Percentiles rank a stretch among this genome's conserved stretches.
Evolutionary conservation across 1,140 invertebrate genomes (phyloP).

Genomic region (Dendrolimus punctatus): DNA sequence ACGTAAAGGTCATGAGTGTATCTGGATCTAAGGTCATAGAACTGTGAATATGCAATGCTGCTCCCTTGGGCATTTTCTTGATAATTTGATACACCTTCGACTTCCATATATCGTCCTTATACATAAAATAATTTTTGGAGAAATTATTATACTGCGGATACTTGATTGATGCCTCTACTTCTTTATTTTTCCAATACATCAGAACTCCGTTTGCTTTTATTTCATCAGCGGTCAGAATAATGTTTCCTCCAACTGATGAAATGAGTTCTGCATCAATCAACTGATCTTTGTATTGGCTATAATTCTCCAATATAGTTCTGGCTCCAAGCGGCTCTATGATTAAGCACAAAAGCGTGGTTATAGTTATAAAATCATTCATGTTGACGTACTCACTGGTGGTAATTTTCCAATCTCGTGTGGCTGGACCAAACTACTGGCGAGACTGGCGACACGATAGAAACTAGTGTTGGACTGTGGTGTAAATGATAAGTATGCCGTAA

Average conservation of each 20-base stretch:
- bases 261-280: neutral
- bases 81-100: conserved; percentile 81
- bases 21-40: conserved; percentile 76
- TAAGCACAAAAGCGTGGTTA: no score
- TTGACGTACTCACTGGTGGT: no score
- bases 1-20: conserved; percentile 81
- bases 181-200: conserved; percentile 76
- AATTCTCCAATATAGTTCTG: conserved; percentile 1
- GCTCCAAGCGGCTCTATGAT: no score
- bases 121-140: conserved; percentile 77
- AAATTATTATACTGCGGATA: conserved; percentile 76
- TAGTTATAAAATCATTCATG: no score
- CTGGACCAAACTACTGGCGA: no score
- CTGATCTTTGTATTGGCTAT: no score
- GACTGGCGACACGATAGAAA: no score
- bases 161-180: conserved; percentile 73
- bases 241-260: conserved; percentile 59
- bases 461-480: no score
- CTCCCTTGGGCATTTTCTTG: conserved; percentile 80
- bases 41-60: conserved; percentile 81
- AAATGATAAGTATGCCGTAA: no score
- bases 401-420: no score
- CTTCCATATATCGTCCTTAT: conserved; percentile 74
- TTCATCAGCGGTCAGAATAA: conserved; percentile 73
- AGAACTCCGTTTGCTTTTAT: conserved; percentile 75